phyloP scores from a whole-genome alignment of 2,113 vertebrate species.

The Pseudois nayaur region DNA sequence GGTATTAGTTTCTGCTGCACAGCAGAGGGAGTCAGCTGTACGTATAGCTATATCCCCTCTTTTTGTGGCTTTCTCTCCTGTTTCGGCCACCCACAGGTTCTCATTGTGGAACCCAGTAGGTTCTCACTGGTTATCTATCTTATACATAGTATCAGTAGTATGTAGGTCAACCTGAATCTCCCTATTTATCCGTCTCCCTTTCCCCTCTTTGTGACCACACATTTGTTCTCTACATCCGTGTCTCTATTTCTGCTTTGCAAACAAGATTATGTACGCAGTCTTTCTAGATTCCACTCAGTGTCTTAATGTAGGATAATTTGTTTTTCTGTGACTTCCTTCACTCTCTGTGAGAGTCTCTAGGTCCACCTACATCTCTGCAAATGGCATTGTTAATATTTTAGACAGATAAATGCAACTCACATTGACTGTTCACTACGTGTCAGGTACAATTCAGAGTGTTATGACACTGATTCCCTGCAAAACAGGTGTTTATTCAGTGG shows the following conservation, averaged over 20 bases:
- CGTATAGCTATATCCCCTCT: rapidly evolving
- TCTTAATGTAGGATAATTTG: not conserved
- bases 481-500: not conserved
- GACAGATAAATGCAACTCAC: not conserved
- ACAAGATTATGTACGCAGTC: rapidly evolving
- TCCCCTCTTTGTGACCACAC: not conserved
- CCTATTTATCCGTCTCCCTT: not conserved
- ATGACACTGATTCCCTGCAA: not conserved
- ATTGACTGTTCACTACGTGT: rapidly evolving
- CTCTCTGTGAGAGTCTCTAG: not conserved
- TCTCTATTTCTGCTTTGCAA: not conserved
- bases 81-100: not conserved
- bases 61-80: not conserved
- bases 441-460: too few relatives aligned
- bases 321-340: not conserved
- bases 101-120: too few relatives aligned
- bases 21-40: not conserved
- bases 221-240: rapidly evolving
- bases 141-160: not conserved
- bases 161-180: not conserved
- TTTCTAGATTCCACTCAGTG: not conserved
- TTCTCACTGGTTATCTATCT: not conserved
- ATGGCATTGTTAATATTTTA: not conserved
- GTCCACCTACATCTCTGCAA: not conserved
- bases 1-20: rapidly evolving